Evolutionary conservation across 2,888 invertebrate species (phyloP).

Genomic region (Plusia festucae): DNA sequence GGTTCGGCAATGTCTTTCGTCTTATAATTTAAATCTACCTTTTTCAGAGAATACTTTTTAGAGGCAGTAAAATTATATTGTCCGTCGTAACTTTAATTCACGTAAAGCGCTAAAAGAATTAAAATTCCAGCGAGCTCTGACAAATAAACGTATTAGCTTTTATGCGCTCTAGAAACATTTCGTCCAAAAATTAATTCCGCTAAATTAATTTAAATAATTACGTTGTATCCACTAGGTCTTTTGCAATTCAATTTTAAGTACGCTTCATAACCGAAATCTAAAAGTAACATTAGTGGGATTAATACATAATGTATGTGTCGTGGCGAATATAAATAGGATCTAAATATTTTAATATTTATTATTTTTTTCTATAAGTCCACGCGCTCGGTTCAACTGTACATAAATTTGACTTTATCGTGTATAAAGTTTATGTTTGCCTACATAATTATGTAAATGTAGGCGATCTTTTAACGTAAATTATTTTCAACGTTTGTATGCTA

Average conservation of each 20-base stretch:
- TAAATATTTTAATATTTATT: constrained; percentile 62
- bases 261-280: constrained; percentile 13
- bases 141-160: constrained; percentile 83
- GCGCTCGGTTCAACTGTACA: constrained; percentile 74
- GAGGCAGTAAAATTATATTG: constrained; percentile 79
- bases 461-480: constrained; percentile 83
- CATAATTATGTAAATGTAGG: constrained; percentile 83
- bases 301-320: constrained; percentile 29
- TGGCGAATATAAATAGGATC: constrained; percentile 29
- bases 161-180: constrained; percentile 63
- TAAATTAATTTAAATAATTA: constrained; percentile 50
- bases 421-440: constrained; percentile 84
- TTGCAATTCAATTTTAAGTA: constrained; percentile 29
- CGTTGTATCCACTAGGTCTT: constrained; percentile 18
- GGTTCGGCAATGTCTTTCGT: constrained; percentile 58
- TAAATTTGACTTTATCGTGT: constrained; percentile 85
- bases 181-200: constrained; percentile 40
- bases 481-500: constrained; percentile 79
- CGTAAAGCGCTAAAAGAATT: constrained; percentile 80
- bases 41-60: constrained; percentile 73
- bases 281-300: constrained; percentile 26
- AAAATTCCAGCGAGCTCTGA: constrained; percentile 80
- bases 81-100: constrained; percentile 79
- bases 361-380: constrained; percentile 67
- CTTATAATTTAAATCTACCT: constrained; percentile 64